phyloP scores from a whole-genome alignment of 2,113 vertebrate species.

The Rhombomys opimus region DNA sequence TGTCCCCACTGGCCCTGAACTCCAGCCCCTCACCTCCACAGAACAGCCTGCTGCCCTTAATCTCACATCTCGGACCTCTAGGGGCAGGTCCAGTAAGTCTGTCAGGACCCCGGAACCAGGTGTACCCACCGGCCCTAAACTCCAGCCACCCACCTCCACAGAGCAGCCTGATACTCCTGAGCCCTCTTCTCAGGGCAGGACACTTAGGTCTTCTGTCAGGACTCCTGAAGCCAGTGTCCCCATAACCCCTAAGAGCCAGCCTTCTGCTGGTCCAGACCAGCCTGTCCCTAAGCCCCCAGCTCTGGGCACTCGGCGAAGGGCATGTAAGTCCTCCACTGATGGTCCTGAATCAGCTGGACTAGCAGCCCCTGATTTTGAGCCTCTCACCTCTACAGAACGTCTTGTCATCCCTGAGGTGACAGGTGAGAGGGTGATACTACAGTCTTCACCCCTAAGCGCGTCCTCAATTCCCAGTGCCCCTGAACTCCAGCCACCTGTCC shows the following conservation, averaged over 20 bases:
- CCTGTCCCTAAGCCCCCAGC: background rate
- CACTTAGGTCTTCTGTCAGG: background rate
- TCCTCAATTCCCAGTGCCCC: background rate
- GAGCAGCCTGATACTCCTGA: background rate
- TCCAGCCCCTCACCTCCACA: background rate
- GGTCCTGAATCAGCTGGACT: background rate
- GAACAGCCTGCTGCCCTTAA: background rate
- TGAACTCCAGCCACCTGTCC: background rate
- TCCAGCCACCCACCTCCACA: background rate
- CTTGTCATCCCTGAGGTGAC: background rate
- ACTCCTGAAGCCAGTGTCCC: background rate
- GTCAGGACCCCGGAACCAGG: background rate
- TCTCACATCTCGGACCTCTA: background rate
- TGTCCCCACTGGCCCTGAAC: background rate
- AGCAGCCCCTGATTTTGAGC: background rate
- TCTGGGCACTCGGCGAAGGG: background rate
- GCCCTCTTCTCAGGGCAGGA: background rate
- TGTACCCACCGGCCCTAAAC: background rate
- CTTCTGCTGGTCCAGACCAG: background rate
- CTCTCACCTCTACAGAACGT: conserved; percentile 11
- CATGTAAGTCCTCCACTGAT: background rate
- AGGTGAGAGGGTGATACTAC: conserved; percentile 15
- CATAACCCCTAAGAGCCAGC: background rate
- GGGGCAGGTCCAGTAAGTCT: background rate
- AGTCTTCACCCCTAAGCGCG: background rate